Evolutionary conservation across 2,797 vertebrate genomes (phyloP), one percentile per base, ranked within the genome.

Genomic region (Sphaeramia orbicularis): DNA sequence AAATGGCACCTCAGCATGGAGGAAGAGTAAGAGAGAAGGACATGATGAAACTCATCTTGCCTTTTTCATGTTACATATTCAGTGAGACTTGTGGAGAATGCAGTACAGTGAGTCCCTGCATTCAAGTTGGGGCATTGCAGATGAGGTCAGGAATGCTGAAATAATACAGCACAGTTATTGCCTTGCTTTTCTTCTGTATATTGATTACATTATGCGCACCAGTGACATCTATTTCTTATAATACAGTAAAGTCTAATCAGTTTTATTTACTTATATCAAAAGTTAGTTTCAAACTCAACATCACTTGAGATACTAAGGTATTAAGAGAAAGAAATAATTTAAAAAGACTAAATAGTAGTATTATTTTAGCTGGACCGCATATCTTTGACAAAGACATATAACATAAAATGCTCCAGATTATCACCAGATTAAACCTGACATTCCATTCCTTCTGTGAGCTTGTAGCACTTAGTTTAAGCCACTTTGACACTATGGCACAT

Each of bases 1-100:
- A 91, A 91, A 93, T 89, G 91, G 82, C 71, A 86, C 79, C 83
- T 89, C 54, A 56, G 71, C 66, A 41, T 56, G 80, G 80, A 76
- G 75, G 66, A 66, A 59, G 61, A 81, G 61, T 71, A 76, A 80
- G 66, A 80, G 78, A 85, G 79, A 78, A 79, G 84, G 85, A 82
- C 85, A 79, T 35, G 56, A 81, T 76, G 50, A 78, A 61, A 82
- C 64, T 86, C 50, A 61, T 78, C 56, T 75, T 40, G 36, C 60
- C 65, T 74, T 70, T 81, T 61, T 63, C 30, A 63, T 68, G 60
- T 60, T 70, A 67, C 44, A 78, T 71, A 73, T 83, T 59, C 6
- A 42, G 15, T 37, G 13, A 68, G 68, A 65, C 54, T 11, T 55
- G 11, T 38, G 7, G n/a, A 49, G 58, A 42, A 30, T 37, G 36